Evolutionary conservation across 1,140 invertebrate genomes (phyloP), one percentile per base, ranked within the genome.

Genomic region (Bradynema listronoti): DNA sequence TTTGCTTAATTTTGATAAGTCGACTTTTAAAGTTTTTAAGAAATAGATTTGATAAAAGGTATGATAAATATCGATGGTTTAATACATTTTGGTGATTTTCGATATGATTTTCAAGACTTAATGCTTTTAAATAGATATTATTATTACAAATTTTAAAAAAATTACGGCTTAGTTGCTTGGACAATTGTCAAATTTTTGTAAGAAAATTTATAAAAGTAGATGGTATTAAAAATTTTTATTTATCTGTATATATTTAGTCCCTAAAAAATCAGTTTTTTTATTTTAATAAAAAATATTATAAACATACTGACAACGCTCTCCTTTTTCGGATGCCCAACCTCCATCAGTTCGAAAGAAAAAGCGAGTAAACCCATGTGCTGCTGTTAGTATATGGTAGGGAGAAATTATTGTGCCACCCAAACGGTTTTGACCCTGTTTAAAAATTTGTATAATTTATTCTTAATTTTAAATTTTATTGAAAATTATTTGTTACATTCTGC

Each of bases 361-460:
- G n/a, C 34, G 49, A n/a, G 59, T 45, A 62, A 61, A 61, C 25
- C 33, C 56, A 24, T 61, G 59, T 19, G 59, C 59, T 2, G 36
- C 59, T 5, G 59, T 61, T 34, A 61, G 34, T 24, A 61, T 61
- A 27, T 61, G 59, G 16, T 30, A 61, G 6, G 59, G 59, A 19
- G 59, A 61, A 47, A 56, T 57, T 7, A 61, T 42, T 6, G 57
- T 61, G 2, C 59, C 59, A 14, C 59, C 56, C 7, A 61, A 36
- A 6, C 41, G 45, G 30, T 61, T 61, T 4, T 46, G 54, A 2
- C 55, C 59, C 59, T 61, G 32, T 30, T 46, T 46, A 33, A n/a
- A 4, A 5, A 1, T 22, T 41, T 2, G 1, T 61, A 2, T 29
- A n/a, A 5, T 6, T 14, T 30, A 4, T 7, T 16, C 25, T 58